Conservation (phyloP, 2,797 vertebrate species). For the Mus spretus region DNA sequence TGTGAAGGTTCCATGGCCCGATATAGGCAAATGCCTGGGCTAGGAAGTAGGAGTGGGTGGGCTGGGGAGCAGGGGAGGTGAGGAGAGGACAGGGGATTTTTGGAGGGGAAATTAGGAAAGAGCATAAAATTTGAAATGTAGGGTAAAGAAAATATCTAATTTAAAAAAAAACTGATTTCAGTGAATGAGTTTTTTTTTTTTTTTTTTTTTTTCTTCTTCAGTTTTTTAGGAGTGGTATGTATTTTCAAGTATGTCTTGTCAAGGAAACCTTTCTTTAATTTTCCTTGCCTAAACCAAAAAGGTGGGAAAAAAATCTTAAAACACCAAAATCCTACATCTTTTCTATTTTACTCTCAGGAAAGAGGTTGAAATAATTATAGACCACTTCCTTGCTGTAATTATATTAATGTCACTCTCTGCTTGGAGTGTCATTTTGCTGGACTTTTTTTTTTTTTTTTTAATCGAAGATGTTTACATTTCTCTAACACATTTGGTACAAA, state of each 20-base stretch:
- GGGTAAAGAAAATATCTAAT: too few species aligned
- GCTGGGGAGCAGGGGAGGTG: too few species aligned
- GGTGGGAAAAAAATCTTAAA: neutral
- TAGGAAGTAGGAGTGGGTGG: too few species aligned
- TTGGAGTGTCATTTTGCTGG: constrained; percentile 62
- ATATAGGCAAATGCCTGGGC: too few species aligned
- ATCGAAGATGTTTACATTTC: constrained; percentile 77
- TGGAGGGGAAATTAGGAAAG: too few species aligned
- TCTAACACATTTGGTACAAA: constrained; percentile 71
- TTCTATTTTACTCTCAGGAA: constrained; percentile 22
- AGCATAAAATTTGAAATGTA: too few species aligned
- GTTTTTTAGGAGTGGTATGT: neutral
- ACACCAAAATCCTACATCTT: neutral
- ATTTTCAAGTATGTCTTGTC: constrained; percentile 76
- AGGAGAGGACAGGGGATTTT: too few species aligned
- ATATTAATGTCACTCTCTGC: constrained; percentile 53
- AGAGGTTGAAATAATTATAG: constrained; percentile 58
- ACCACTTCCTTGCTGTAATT: constrained; percentile 60
- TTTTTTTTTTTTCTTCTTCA: neutral
- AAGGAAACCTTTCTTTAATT: constrained; percentile 45
- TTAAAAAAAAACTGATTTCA: neutral
- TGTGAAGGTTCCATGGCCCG: too few species aligned
- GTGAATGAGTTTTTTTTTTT: too few species aligned
- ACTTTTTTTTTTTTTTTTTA: constrained; percentile 67
- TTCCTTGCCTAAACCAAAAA: neutral